Conservation (phyloP, 23 tunicate genomes). For the Ascidia mentula region DNA sequence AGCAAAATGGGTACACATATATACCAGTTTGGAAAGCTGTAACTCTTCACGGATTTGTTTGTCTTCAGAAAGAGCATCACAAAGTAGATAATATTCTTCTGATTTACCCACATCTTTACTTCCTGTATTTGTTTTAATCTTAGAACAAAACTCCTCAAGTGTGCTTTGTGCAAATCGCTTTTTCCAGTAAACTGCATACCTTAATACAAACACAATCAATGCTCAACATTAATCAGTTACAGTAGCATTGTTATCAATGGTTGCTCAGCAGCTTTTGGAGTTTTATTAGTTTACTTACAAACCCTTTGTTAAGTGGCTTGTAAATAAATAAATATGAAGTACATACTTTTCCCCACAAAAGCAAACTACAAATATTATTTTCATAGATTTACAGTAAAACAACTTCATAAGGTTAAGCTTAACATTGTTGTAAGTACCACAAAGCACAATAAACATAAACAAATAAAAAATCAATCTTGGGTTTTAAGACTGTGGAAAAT, state of each 20-base stretch:
- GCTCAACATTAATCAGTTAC: background rate
- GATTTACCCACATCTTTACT: constrained; percentile 58
- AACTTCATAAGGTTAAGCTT: too few relatives aligned
- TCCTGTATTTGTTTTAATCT: constrained; percentile 79
- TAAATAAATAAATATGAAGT: too few relatives aligned
- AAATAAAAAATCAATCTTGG: constrained; percentile 12
- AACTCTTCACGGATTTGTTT: constrained; percentile 75
- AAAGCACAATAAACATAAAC: background rate
- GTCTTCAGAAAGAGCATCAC: constrained; percentile 95
- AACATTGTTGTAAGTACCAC: too few relatives aligned
- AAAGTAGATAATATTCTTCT: constrained; percentile 81
- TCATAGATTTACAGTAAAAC: background rate
- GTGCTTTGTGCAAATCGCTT: constrained; percentile 56
- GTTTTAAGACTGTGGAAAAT: too few relatives aligned
- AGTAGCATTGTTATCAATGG: background rate
- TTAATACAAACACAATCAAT: background rate
- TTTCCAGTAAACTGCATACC: constrained; percentile 72
- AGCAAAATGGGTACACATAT: background rate
- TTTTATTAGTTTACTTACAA: too few relatives aligned
- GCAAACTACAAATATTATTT: background rate
- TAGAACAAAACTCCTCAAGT: constrained; percentile 58
- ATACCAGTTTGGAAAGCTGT: constrained; percentile 51
- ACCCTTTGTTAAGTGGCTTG: too few relatives aligned
- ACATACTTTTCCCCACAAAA: background rate
- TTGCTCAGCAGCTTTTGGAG: too few relatives aligned